Evolutionary conservation across 2,113 vertebrate species (phyloP), one percentile per base, ranked within the genome.

Genomic region (Ploceus nigricollis): DNA sequence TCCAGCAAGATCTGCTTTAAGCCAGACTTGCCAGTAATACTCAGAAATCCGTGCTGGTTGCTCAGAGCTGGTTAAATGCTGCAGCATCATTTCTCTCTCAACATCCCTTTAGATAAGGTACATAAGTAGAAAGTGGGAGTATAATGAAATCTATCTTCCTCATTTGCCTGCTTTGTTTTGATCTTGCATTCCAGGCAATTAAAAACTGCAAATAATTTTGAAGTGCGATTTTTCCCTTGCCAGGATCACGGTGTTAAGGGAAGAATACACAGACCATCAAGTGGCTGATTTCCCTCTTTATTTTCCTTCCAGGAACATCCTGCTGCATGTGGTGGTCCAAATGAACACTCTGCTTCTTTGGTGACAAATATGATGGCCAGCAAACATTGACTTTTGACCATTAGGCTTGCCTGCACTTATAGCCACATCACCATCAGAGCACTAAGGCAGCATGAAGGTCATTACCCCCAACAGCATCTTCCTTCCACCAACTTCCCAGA

Each of bases 361-460:
- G 69, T 91, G 96, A 89, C 94, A 94, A 92, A 91, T 70, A 42
- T 56, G 85, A 86, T 5, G 51, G 91, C 92, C 70, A 61, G 76
- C 39, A 85, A 72, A 90, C 15, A 12, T 47, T 86, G 93, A 78
- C 90, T 91, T 94, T 75, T 96, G 97, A 76, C 93, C 66, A 71
- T 73, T 48, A 94, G 90, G 81, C 51, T 80, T 69, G 50, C 60
- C 40, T 56, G 66, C 87, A 64, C 87, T 75, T 68, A 57, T 8
- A 68, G 91, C 57, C 71, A 44, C 33, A 78, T 77, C 69, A 81
- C 80, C 95, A 97, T 91, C 94, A 88, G 96, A 93, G 85, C 91
- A 61, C 75, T 61, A 42, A 80, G 60, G 37, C 60, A 54, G 96
- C 97, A 87, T 98, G 98, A 98, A 98, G 97, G 97, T 98, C 97